Evolutionary conservation across 2,113 vertebrate genomes (phyloP).

Genomic region (Xiphias gladius): DNA sequence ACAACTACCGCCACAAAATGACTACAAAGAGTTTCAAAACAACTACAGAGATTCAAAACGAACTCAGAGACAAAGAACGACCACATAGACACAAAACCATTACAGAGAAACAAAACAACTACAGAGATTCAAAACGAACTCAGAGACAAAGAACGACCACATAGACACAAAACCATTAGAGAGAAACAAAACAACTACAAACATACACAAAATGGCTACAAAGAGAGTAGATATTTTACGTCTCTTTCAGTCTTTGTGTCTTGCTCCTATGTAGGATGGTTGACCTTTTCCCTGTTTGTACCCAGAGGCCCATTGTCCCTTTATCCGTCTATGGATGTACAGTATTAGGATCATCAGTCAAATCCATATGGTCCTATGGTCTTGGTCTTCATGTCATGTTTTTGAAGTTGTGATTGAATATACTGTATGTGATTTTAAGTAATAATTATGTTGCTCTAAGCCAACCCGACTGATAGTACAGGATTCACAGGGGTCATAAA

Average conservation of each 20-base stretch:
- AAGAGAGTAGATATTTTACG: neutral
- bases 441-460: slow-evolving; percentile 1
- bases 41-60: too few species aligned
- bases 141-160: too few species aligned
- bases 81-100: neutral
- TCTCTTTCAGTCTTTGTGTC: neutral
- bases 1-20: too few species aligned
- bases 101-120: too few species aligned
- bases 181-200: neutral
- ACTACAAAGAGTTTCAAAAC: neutral
- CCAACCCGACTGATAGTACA: neutral
- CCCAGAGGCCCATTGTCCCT: neutral
- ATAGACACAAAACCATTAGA: neutral
- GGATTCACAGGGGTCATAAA: neutral
- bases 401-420: neutral
- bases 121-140: too few species aligned
- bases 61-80: too few species aligned
- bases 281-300: neutral
- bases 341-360: neutral
- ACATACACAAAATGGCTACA: neutral
- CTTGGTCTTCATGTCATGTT: neutral
- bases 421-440: neutral
- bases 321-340: neutral
- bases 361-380: neutral
- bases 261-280: neutral